Percentiles rank a stretch among this genome's conserved stretches.
phyloP scores from a whole-genome alignment of 64 coral and sea anemone species.

The Dendrophyllia cribrosa region DNA sequence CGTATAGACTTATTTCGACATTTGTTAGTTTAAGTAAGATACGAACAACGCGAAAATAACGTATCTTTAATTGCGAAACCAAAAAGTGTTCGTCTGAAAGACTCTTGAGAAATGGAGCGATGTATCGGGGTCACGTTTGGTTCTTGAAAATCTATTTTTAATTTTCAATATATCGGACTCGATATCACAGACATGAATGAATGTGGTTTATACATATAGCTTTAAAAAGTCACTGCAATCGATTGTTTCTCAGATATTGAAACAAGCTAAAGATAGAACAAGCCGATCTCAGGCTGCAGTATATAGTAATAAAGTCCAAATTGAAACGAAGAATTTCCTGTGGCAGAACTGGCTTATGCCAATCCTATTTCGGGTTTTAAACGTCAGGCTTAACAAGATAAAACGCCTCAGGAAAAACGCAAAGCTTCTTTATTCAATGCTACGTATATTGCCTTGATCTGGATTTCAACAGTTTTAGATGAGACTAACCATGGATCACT shows the following conservation, averaged over 20 bases:
- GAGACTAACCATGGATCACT: conserved; percentile 34
- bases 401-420: conserved; percentile 6
- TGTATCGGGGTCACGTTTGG: neutral
- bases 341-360: neutral
- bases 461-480: conserved; percentile 24
- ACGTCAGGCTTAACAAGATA: conserved; percentile 20
- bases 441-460: neutral
- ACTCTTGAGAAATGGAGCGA: neutral
- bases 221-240: conserved; percentile 17
- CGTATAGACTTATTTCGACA: neutral
- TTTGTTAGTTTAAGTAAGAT: conserved; percentile 21
- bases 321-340: conserved; percentile 27
- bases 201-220: conserved; percentile 2
- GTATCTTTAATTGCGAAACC: neutral
- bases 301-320: neutral
- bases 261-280: conserved; percentile 36
- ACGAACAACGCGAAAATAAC: neutral
- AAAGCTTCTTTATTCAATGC: neutral
- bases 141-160: conserved; percentile 28
- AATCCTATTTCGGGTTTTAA: conserved; percentile 34
- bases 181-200: conserved; percentile 9
- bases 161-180: neutral
- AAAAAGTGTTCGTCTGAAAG: neutral
- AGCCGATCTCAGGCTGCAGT: neutral
- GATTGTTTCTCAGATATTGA: conserved; percentile 24